Conservation (phyloP, 2,888 invertebrate species). For the Lottia scabra region DNA sequence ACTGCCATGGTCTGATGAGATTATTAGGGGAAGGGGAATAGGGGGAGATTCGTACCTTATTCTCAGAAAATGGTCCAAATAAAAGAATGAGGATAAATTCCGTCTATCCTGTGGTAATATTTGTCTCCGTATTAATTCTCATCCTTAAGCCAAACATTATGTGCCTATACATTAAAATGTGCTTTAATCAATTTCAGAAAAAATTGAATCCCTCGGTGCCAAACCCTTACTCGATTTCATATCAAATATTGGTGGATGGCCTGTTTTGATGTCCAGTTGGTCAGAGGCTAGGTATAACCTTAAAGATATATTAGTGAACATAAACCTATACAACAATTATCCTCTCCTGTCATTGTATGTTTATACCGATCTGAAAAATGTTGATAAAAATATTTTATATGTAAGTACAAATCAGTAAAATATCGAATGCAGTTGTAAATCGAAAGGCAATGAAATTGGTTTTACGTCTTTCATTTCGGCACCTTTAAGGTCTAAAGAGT, state of each 20-base stretch:
- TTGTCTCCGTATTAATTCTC: too few species aligned
- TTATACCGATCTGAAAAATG: constrained; percentile 47
- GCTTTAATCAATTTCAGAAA: constrained; percentile 71
- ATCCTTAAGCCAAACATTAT: too few species aligned
- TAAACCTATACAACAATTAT: constrained; percentile 75
- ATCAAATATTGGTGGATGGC: constrained; percentile 84
- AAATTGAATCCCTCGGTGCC: constrained; percentile 79
- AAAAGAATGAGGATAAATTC: too few species aligned
- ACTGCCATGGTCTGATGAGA: too few species aligned
- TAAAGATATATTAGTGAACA: constrained; percentile 36
- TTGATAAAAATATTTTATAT: constrained; percentile 40
- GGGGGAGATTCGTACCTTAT: too few species aligned
- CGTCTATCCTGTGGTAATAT: too few species aligned
- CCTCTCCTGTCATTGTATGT: constrained; percentile 81
- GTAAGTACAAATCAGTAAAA: constrained; percentile 73
- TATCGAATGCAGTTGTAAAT: constrained; percentile 76
- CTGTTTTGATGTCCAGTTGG: constrained; percentile 79
- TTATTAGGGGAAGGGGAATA: too few species aligned
- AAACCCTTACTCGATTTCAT: constrained; percentile 76
- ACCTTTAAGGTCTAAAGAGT: too few species aligned
- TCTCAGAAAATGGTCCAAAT: too few species aligned
- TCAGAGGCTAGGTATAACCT: constrained; percentile 71
- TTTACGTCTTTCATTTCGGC: too few species aligned
- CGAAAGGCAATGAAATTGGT: too few species aligned
- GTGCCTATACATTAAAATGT: too few species aligned